phyloP scores from a whole-genome alignment of 2,797 vertebrate genomes.

The Notamacropus eugenii region DNA sequence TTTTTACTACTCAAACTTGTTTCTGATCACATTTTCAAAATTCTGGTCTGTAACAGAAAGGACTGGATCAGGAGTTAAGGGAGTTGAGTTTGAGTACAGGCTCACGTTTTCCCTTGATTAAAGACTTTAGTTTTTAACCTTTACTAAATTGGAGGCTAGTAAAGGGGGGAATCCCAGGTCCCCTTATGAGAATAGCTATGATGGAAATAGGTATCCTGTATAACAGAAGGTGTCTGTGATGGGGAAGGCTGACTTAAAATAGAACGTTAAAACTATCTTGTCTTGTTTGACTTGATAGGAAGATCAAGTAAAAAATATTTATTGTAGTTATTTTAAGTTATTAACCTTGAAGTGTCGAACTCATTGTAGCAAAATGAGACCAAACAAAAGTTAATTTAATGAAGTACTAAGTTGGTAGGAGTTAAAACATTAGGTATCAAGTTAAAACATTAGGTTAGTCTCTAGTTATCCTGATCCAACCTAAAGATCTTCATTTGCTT shows the following conservation, averaged over 20 bases:
- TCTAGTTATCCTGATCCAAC: conserved; percentile 29
- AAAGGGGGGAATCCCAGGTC: no score
- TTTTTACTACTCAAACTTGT: no score
- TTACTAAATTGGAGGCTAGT: background rate
- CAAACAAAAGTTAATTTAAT: background rate
- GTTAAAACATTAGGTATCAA: background rate
- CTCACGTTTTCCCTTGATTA: background rate
- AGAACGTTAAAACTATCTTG: background rate
- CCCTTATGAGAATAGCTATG: background rate
- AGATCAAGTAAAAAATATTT: conserved; percentile 3
- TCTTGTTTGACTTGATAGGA: background rate
- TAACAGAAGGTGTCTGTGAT: background rate
- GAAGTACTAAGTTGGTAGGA: conserved; percentile 7
- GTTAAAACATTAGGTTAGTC: conserved; percentile 1
- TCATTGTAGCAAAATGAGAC: conserved; percentile 1
- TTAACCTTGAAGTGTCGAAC: conserved; percentile 51
- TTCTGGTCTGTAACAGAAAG: no score
- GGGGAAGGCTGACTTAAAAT: background rate
- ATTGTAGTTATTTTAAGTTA: conserved; percentile 17
- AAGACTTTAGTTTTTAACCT: background rate
- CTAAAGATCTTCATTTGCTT: conserved; percentile 43
- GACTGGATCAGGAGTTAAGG: no score
- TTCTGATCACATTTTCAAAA: no score
- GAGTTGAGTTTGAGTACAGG: no score
- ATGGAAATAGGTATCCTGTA: background rate